Percentiles rank a stretch among this genome's conserved stretches.
Conservation (phyloP, 2,113 vertebrate genomes). For the Sinocyclocheilus anophthalmus region DNA sequence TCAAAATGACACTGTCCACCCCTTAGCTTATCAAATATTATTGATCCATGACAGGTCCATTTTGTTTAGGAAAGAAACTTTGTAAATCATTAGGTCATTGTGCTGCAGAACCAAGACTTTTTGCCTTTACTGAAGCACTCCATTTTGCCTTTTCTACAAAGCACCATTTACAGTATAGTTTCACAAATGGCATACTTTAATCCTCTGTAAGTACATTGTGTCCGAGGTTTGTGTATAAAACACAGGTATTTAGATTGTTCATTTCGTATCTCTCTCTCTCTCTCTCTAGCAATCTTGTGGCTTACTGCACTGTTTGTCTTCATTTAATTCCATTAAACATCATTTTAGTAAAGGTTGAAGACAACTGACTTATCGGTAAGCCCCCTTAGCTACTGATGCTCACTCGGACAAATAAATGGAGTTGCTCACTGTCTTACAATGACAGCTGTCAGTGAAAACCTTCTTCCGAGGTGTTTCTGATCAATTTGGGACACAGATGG, state of each 20-base stretch:
- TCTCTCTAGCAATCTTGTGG: background rate
- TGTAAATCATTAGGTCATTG: background rate
- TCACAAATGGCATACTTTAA: background rate
- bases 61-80: background rate
- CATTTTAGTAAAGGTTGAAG: background rate
- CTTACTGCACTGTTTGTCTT: background rate
- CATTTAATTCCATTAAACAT: slow-evolving; percentile 12
- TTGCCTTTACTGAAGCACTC: background rate
- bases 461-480: too few species aligned
- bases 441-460: too few species aligned
- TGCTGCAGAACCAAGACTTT: background rate
- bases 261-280: background rate
- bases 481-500: too few species aligned
- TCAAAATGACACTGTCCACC: background rate
- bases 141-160: slow-evolving; percentile 14
- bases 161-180: background rate
- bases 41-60: background rate
- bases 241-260: background rate
- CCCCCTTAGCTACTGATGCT: too few species aligned
- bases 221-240: background rate
- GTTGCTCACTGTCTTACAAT: too few species aligned
- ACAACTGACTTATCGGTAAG: too few species aligned
- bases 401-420: too few species aligned
- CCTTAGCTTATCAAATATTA: background rate
- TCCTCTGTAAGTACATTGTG: background rate